Evolutionary conservation across 2,888 invertebrate species (phyloP), one percentile per base, ranked within the genome.

Genomic region (Sipha maydis): DNA sequence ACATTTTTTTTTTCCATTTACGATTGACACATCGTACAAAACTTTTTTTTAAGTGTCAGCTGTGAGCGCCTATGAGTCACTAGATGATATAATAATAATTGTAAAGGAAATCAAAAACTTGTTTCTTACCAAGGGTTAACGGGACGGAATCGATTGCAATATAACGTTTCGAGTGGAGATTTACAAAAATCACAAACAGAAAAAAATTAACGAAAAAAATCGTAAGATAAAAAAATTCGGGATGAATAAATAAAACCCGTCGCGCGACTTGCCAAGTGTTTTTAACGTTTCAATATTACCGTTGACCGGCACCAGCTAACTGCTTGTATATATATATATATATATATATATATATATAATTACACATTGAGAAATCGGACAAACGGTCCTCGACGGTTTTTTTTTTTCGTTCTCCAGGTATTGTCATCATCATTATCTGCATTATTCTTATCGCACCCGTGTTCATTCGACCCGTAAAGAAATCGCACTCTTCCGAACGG

Each of bases 221-320:
- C 7, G 48, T 21, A 25, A 67, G 14, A 69, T 73, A 73, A 75
- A 84, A 76, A 54, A 76, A 3, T 34, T 56, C 83, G 73, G 69
- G 11, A 69, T 82, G 41, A 69, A 82, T 48, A 71, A 48, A 71
- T 71, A 69, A 83, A 84, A 84, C 84, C 75, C 84, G 84, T 84
- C 75, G 75, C 61, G 61, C 61, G 75, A 76, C 84, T 84, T 76
- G 84, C 38, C 84, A n/a, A 84, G 84, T 21, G 56, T 83, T 85
- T 61, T 80, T 77, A 77, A 85, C 77, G 77, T 85, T 77, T 85
- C 85, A 85, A 85, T 85, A 77, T 67, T 77, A 28, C 31, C 67
- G 77, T 85, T 31, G 77, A 77, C 85, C 48, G 31, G 48, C 48
- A 34, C n/a, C n/a, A n/a, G n/a, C n/a, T n/a, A n/a, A n/a, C n/a